Conservation (phyloP, 2,888 invertebrate genomes). For the Hypomecis atomaria region DNA sequence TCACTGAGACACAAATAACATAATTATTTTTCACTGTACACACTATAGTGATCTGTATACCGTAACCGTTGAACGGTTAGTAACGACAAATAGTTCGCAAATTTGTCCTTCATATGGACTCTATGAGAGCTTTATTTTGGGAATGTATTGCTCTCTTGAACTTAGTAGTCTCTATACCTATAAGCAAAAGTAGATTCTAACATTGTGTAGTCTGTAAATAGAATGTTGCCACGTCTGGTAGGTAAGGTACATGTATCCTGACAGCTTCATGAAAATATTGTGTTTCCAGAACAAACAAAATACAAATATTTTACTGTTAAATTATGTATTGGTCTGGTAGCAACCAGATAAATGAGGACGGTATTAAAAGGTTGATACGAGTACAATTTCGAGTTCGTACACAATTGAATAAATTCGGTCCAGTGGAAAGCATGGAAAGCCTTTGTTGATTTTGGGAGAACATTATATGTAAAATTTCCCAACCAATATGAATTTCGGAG, state of each 20-base stretch:
- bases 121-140: no score
- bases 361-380: slow-evolving; percentile 12
- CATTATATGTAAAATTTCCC: background rate
- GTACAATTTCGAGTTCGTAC: slow-evolving; percentile 11
- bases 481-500: slow-evolving; percentile 7
- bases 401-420: slow-evolving; percentile 15
- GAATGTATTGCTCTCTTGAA: no score
- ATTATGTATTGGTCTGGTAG: slow-evolving; percentile 5
- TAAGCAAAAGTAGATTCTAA: no score
- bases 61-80: no score
- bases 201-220: no score
- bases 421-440: slow-evolving; percentile 12
- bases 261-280: background rate
- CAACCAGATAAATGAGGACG: slow-evolving; percentile 2
- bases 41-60: no score
- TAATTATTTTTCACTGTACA: no score
- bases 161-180: no score
- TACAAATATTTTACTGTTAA: background rate
- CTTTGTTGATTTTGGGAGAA: slow-evolving; percentile 14
- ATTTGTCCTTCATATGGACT: no score
- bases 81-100: no score
- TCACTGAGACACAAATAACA: no score
- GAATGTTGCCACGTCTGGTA: background rate
- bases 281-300: background rate
- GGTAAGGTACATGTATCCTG: background rate